Evolutionary conservation across 2,797 vertebrate genomes (phyloP).

Genomic region (Ambastaia sidthimunki): DNA sequence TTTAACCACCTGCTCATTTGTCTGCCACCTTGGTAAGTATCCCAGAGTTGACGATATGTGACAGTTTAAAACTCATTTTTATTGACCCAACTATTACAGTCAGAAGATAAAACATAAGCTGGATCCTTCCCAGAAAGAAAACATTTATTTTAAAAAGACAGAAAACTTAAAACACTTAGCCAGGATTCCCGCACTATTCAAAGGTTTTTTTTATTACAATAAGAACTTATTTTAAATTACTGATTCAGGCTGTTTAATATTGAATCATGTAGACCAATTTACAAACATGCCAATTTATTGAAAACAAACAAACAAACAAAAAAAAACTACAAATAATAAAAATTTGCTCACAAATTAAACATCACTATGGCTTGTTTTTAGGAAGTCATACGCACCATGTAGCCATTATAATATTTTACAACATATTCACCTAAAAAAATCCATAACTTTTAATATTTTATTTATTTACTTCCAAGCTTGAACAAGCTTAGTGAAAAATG

Average conservation of each 20-base stretch:
- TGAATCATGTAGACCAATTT: not conserved
- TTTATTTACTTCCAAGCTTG: not conserved
- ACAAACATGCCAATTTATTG: not conserved
- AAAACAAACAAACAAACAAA: no score
- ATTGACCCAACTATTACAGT: constrained; percentile 49
- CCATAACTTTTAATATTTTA: no score
- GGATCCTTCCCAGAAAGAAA: constrained; percentile 25
- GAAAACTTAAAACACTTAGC: constrained; percentile 6
- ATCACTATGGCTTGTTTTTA: no score
- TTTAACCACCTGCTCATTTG: constrained; percentile 55
- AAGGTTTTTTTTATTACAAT: not conserved
- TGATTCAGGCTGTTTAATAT: not conserved
- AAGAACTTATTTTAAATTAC: not conserved
- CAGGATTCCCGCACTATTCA: not conserved
- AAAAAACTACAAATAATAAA: no score
- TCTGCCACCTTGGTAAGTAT: constrained; percentile 49
- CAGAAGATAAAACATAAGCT: constrained; percentile 49
- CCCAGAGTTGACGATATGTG: constrained; percentile 47
- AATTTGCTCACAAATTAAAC: no score
- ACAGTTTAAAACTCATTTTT: constrained; percentile 39
- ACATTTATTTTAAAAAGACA: not conserved
- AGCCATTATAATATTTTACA: not conserved
- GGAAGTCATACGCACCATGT: not conserved
- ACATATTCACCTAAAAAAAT: no score
- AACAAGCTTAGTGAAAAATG: not conserved